Conservation (phyloP, 2,113 vertebrate species). For the Mandrillus leucophaeus region DNA sequence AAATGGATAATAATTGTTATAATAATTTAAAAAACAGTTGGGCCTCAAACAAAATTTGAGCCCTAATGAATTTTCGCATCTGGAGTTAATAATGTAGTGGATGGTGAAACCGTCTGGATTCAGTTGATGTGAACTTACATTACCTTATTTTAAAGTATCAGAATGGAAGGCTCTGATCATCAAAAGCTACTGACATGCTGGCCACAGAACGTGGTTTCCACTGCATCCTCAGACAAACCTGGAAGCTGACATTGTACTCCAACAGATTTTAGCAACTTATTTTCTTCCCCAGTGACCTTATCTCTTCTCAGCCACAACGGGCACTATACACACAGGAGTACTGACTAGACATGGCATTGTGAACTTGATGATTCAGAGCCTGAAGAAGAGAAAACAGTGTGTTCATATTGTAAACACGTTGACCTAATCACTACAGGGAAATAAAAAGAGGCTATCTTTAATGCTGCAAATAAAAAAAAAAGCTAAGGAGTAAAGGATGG, state of each 20-base stretch:
- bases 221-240: not conserved
- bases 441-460: not conserved
- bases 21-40: constrained; percentile 80
- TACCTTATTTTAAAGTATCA: constrained; percentile 42
- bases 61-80: constrained; percentile 76
- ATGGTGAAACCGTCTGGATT: not conserved
- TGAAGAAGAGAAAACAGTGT: not conserved
- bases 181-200: not conserved
- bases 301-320: not conserved
- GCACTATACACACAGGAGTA: not conserved
- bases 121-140: constrained; percentile 47
- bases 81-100: constrained; percentile 42
- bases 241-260: not conserved
- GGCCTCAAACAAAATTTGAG: constrained; percentile 79
- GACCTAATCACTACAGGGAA: not conserved
- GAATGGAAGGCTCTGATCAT: constrained; percentile 10
- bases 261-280: not conserved
- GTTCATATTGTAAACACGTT: not conserved
- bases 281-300: not conserved
- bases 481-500: not conserved
- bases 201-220: not conserved
- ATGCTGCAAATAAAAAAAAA: not conserved
- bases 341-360: no score
- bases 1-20: constrained; percentile 76
- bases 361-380: not conserved